Percentiles rank a stretch among this genome's conserved stretches.
Evolutionary conservation across 1,140 invertebrate species (phyloP).

Genomic region (Akabosia matsudoensis): DNA sequence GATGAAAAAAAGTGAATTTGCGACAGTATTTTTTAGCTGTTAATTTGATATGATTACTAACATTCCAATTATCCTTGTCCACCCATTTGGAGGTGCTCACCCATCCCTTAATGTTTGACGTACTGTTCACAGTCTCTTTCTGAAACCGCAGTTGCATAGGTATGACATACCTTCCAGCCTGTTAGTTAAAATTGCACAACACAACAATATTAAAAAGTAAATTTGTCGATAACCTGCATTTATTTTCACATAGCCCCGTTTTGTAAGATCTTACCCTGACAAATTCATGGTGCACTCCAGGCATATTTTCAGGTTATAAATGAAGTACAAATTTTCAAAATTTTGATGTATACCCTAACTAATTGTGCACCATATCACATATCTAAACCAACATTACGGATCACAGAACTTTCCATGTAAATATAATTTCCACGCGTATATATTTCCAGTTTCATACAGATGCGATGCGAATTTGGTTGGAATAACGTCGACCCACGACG

Average conservation of each 20-base stretch:
- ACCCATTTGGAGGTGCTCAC: slow-evolving; percentile 37
- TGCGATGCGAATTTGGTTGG: too few relatives aligned
- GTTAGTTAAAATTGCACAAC: neutral
- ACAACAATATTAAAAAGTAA: slow-evolving; percentile 12
- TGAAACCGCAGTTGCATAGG: slow-evolving; percentile 38
- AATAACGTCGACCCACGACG: too few relatives aligned
- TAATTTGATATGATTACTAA: slow-evolving; percentile 1
- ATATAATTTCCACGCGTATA: too few relatives aligned
- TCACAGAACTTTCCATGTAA: too few relatives aligned
- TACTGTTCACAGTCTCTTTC: neutral
- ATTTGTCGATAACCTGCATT: neutral
- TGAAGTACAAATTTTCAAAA: too few relatives aligned
- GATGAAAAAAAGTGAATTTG: neutral
- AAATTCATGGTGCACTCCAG: slow-evolving; percentile 40
- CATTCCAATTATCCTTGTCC: slow-evolving; percentile 37
- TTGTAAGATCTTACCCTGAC: slow-evolving; percentile 31
- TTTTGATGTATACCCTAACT: too few relatives aligned
- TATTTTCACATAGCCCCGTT: neutral
- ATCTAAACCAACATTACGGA: too few relatives aligned
- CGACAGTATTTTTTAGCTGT: too few relatives aligned
- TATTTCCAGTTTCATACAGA: too few relatives aligned
- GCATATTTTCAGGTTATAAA: slow-evolving; percentile 29
- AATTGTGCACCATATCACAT: too few relatives aligned
- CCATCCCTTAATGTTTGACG: slow-evolving; percentile 1
- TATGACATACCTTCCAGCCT: slow-evolving; percentile 32